Conservation (phyloP, 2,797 vertebrate species). For the Liasis olivaceus region DNA sequence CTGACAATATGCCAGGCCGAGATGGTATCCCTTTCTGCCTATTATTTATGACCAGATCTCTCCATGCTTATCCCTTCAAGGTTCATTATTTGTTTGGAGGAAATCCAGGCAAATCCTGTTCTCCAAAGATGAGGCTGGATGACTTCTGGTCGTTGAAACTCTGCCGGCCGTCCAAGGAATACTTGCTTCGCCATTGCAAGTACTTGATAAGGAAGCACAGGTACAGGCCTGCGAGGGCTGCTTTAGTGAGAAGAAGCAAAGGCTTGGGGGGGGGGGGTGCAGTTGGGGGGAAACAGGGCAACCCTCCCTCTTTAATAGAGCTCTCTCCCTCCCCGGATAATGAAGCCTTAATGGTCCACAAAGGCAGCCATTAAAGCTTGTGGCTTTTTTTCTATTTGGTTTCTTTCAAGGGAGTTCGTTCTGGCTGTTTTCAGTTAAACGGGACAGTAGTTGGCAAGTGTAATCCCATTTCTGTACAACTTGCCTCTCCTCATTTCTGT, state of each 20-base stretch:
- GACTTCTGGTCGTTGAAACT: slow-evolving; percentile 99
- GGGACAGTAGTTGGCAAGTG: not conserved
- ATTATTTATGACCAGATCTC: slow-evolving; percentile 8
- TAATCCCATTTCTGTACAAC: not conserved
- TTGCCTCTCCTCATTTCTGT: not conserved
- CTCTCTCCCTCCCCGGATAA: not conserved
- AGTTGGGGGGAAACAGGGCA: not conserved
- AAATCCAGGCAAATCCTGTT: slow-evolving; percentile 98
- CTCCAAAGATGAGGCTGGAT: slow-evolving; percentile 98
- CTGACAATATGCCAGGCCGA: too few relatives aligned
- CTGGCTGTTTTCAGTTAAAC: not conserved
- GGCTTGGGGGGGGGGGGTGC: not conserved
- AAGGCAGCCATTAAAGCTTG: not conserved
- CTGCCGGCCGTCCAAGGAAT: slow-evolving; percentile 97
- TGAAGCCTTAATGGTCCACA: not conserved
- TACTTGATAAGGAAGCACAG: slow-evolving; percentile 99
- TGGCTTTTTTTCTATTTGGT: not conserved
- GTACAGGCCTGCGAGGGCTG: slow-evolving; percentile 63
- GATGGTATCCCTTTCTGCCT: not conserved
- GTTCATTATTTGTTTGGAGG: slow-evolving; percentile 99
- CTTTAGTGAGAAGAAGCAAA: not conserved
- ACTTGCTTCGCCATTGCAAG: slow-evolving; percentile 95
- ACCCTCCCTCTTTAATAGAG: not conserved
- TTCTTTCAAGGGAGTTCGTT: not conserved
- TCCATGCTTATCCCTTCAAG: slow-evolving; percentile 69